A percentile compares a stretch with the other conserved stretches of the same genome.
phyloP scores from a whole-genome alignment of 2,113 vertebrate genomes.

The Siniperca chuatsi region DNA sequence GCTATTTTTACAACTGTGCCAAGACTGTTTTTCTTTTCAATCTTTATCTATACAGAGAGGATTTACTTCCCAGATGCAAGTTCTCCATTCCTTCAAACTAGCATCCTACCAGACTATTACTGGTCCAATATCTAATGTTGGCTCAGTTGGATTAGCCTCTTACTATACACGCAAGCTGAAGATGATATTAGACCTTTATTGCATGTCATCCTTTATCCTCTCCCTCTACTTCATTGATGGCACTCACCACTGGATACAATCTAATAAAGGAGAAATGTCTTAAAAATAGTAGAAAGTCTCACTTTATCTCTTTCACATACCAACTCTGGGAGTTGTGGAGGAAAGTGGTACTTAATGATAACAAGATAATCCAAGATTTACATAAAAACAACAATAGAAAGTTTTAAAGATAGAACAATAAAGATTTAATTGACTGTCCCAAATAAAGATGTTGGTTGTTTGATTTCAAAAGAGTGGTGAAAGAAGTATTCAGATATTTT shows the following conservation, averaged over 20 bases:
- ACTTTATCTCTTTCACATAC: not conserved
- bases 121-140: not conserved
- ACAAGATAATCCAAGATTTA: not conserved
- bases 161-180: not conserved
- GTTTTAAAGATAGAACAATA: not conserved
- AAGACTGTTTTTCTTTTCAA: constrained; percentile 3
- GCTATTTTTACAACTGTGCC: not conserved
- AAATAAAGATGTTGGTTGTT: not conserved
- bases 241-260: not conserved
- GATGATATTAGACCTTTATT: not conserved
- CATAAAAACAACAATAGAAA: not conserved
- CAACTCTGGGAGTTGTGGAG: not conserved
- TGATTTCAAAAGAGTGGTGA: too few relatives aligned
- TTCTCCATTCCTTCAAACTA: not conserved
- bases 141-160: not conserved
- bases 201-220: not conserved
- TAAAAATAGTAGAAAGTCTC: not conserved
- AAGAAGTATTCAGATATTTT: too few relatives aligned
- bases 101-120: not conserved
- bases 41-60: not conserved
- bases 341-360: not conserved
- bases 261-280: not conserved
- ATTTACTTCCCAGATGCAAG: not conserved
- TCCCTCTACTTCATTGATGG: not conserved
- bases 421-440: not conserved